Base-by-base conservation (phyloP, 2,797 vertebrate species). In the Aphelocoma californica region DNA sequence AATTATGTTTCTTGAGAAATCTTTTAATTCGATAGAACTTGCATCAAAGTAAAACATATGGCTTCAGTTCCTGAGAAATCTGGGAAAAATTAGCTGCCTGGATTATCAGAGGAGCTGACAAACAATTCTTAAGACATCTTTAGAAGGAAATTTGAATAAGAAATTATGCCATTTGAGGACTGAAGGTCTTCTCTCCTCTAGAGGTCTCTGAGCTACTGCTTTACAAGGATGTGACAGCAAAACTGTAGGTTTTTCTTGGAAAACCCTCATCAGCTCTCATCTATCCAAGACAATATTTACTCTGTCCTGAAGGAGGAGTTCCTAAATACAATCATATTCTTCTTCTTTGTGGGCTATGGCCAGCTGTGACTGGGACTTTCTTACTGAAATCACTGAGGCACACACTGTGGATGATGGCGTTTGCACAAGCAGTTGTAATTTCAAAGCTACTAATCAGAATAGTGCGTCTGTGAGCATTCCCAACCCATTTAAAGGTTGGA, bases 401-500 rank as follows among this genome's bases (percentile, higher is more conserved):
- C 29, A 47, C 7, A 7, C 47, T 53, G 38, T 50, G 34, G 60
- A 34, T 82, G 57, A 57, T 25, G 18, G 28, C 0, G 4, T 86
- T 93, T 75, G 45, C 50, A 50, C n/a, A 89, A 91, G 36, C 80
- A 34, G 44, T 29, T 92, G 29, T 62, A 47, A 94, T 81, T 90
- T 69, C 56, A 91, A 94, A 91, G 53, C 51, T 75, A 2, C 51
- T 81, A 66, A 53, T 83, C 81, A 78, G 69, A 79, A 57, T 16
- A 53, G 28, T 58, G 45, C 2, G 3, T 70, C 81, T 93, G 40
- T 79, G 84, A 87, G 58, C 75, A 91, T 94, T 96, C 42, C 88
- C 54, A 74, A 66, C 36, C 24, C 28, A 2, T 89, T 88, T 89
- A 95, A 94, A 95, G 92, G 74, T 83, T 92, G 93, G 94, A 94